phyloP scores from a whole-genome alignment of 2,113 vertebrate genomes.

The Siniperca knerii region DNA sequence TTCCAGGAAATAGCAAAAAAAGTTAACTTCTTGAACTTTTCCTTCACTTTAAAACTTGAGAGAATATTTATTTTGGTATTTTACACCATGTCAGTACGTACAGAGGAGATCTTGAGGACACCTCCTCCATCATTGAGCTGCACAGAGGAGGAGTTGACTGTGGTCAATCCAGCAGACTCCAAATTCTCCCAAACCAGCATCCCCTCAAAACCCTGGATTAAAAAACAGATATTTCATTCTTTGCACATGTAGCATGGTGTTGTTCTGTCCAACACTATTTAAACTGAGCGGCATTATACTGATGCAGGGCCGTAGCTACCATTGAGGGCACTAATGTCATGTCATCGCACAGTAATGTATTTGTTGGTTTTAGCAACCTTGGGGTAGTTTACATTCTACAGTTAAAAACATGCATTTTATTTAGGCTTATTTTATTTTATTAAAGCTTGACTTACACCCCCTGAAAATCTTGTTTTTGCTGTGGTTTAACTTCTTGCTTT shows the following conservation, averaged over 20 bases:
- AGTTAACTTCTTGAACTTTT: not conserved
- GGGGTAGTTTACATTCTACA: not conserved
- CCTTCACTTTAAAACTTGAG: constrained; percentile 2
- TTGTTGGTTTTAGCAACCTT: not conserved
- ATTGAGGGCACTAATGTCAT: not conserved
- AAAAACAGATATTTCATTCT: constrained; percentile 1
- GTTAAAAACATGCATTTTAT: too few species aligned
- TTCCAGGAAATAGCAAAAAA: constrained; percentile 26
- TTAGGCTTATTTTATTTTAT: not conserved
- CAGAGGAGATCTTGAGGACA: constrained; percentile 90
- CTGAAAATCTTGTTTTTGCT: not conserved
- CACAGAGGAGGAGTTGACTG: constrained; percentile 88
- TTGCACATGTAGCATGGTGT: not conserved
- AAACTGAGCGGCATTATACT: not conserved
- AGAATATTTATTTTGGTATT: not conserved
- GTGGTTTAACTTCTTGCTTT: not conserved
- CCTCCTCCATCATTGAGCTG: constrained; percentile 92
- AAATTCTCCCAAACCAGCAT: constrained; percentile 95
- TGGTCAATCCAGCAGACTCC: constrained; percentile 87
- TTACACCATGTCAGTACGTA: constrained; percentile 68
- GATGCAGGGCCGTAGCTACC: not conserved
- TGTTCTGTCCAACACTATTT: not conserved
- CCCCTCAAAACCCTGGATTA: constrained; percentile 94
- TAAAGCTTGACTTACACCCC: not conserved
- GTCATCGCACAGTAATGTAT: not conserved